Percentiles rank a stretch among this genome's conserved stretches.
Evolutionary conservation across 2,888 invertebrate genomes (phyloP).

Genomic region (Rotaria magnacalcarata): DNA sequence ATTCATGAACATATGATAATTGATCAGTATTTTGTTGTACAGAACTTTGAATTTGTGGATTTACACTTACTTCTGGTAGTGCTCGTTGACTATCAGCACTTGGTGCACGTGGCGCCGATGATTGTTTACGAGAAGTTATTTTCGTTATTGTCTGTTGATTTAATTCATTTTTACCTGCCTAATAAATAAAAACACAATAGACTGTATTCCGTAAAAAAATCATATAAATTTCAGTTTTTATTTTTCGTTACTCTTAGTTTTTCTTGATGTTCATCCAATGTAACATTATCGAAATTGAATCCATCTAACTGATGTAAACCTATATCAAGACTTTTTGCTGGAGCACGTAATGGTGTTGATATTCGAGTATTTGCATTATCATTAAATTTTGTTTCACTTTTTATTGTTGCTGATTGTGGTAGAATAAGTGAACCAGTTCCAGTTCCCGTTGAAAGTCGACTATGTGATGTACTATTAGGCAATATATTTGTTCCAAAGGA

Average conservation of each 20-base stretch:
- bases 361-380: not conserved
- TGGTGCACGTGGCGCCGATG: not conserved
- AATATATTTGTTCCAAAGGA: not conserved
- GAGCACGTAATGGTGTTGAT: not conserved
- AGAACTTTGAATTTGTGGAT: constrained; percentile 30
- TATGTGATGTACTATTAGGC: not conserved
- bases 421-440: not conserved
- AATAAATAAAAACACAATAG: not conserved
- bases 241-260: not conserved
- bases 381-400: not conserved
- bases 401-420: not conserved
- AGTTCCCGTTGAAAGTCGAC: not conserved
- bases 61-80: not conserved
- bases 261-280: not conserved
- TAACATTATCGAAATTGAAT: not conserved
- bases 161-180: not conserved
- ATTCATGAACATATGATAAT: not conserved
- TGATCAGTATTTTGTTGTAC: not conserved
- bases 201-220: not conserved
- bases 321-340: not conserved
- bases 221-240: too few relatives aligned
- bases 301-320: constrained; percentile 21
- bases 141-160: not conserved
- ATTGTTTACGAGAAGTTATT: not conserved
- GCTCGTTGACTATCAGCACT: not conserved